phyloP scores from a whole-genome alignment of 2,113 vertebrate species.

The Irena cyanogastra region DNA sequence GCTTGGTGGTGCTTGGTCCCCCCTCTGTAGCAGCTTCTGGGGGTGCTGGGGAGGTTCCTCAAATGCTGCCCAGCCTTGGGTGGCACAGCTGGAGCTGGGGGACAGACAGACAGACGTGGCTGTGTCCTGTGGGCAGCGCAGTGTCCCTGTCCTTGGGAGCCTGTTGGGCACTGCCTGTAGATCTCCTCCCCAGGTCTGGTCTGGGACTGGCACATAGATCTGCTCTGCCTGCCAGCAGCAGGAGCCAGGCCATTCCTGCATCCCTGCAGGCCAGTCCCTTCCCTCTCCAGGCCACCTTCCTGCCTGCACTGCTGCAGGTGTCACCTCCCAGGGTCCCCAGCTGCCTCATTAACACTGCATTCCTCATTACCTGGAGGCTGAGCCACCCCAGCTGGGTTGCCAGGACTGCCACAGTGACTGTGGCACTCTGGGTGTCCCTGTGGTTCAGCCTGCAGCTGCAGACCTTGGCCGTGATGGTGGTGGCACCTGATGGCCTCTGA shows the following conservation, averaged over 20 bases:
- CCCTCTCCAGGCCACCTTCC: background rate
- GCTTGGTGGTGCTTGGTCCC: background rate
- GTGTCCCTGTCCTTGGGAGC: background rate
- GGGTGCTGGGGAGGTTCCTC: background rate
- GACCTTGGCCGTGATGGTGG: fast-evolving
- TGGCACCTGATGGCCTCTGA: background rate
- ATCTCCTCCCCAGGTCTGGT: background rate
- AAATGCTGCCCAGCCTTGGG: fast-evolving
- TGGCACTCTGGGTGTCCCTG: background rate
- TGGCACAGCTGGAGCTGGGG: background rate
- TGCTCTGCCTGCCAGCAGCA: background rate
- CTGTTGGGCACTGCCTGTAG: background rate
- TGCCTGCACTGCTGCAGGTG: background rate
- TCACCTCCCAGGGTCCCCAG: background rate
- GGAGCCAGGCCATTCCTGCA: background rate
- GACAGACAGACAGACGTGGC: too few species aligned
- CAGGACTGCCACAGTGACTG: background rate
- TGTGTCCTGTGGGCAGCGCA: fast-evolving
- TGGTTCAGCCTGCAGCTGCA: background rate
- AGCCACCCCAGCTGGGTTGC: background rate
- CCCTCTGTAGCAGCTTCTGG: background rate
- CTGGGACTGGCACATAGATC: background rate
- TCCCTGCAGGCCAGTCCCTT: background rate
- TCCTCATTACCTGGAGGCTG: background rate
- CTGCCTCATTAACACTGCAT: background rate